A percentile compares a stretch with the other conserved stretches of the same genome.
Conservation (phyloP, 2,113 vertebrate species). For the Corapipo altera region DNA sequence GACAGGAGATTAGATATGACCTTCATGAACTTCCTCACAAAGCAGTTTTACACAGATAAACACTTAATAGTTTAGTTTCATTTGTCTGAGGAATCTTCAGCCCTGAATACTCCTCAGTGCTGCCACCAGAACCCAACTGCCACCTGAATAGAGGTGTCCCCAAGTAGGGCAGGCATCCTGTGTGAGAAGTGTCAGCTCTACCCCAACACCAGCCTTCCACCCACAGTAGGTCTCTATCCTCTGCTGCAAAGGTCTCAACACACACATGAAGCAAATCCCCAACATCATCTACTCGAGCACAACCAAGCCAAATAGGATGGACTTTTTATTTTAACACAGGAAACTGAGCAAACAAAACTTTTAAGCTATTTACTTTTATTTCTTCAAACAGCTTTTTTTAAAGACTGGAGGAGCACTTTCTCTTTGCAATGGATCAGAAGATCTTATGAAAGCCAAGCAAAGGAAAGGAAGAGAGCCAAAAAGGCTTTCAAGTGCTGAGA, state of each 20-base stretch:
- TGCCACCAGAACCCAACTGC: neutral
- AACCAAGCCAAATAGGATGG: neutral
- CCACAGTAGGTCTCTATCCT: neutral
- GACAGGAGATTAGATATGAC: neutral
- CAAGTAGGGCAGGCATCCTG: neutral
- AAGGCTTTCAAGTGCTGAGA: neutral
- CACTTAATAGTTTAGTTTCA: neutral
- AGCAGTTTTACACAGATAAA: neutral
- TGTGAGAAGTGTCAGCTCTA: neutral
- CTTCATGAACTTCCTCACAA: neutral
- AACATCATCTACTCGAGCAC: neutral
- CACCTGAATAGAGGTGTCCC: fast-evolving
- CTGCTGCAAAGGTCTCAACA: neutral
- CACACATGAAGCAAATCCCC: neutral
- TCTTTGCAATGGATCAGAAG: neutral
- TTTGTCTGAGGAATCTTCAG: neutral
- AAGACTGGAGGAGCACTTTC: neutral
- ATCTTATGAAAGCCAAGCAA: neutral
- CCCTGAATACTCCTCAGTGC: neutral
- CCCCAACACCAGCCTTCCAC: neutral
- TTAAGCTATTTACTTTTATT: neutral
- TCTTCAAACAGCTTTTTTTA: neutral
- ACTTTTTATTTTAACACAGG: neutral
- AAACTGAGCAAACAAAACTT: neutral
- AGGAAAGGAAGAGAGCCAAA: neutral